Evolutionary conservation across 2,113 vertebrate genomes (phyloP).

Genomic region (Leiothrix lutea): DNA sequence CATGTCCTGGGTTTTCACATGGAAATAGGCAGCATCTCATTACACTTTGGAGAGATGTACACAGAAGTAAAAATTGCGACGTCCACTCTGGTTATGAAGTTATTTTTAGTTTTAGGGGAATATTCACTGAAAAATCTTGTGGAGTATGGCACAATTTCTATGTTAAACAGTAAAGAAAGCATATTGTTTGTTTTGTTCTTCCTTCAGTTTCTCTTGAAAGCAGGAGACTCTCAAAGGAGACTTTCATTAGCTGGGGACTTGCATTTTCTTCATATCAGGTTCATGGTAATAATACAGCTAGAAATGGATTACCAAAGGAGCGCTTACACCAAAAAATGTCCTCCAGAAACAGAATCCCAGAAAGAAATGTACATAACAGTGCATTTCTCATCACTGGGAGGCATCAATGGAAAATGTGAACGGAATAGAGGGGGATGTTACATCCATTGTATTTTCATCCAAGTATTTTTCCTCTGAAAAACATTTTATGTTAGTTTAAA

Average conservation of each 20-base stretch:
- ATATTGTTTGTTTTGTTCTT: background rate
- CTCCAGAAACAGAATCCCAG: background rate
- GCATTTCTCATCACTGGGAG: background rate
- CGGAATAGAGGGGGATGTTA: background rate
- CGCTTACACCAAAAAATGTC: background rate
- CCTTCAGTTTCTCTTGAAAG: background rate
- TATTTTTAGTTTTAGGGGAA: background rate
- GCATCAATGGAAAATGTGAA: background rate
- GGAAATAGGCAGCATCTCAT: background rate
- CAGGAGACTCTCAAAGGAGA: background rate
- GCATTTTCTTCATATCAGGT: background rate
- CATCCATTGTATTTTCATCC: background rate
- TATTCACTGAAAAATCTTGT: background rate
- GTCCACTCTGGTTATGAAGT: background rate
- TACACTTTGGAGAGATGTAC: rapidly evolving
- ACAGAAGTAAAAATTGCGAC: background rate
- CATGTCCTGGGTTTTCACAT: background rate
- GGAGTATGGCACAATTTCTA: background rate
- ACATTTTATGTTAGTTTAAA: background rate
- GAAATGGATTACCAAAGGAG: background rate
- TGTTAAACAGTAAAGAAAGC: background rate
- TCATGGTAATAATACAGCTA: background rate
- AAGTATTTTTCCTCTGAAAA: background rate
- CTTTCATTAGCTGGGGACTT: background rate
- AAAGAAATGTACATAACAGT: rapidly evolving